Evolutionary conservation across 2,797 vertebrate genomes (phyloP).

Genomic region (Enteromius viviparus): DNA sequence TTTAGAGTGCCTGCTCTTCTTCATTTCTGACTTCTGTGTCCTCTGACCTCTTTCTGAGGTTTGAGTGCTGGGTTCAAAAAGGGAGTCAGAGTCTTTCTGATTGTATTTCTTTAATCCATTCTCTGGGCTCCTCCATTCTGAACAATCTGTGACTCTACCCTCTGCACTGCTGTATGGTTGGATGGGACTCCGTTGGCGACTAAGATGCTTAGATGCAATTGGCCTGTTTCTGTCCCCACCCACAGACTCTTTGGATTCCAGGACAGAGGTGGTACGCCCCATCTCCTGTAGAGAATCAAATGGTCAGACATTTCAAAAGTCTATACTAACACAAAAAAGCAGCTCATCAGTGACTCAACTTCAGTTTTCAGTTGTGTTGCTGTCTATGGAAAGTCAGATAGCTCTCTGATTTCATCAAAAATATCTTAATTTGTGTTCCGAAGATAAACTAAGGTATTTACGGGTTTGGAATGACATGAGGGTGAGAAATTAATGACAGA

Average conservation of each 20-base stretch:
- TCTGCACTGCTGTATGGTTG: slow-evolving; percentile 13
- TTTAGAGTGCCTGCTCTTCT: slow-evolving; percentile 69
- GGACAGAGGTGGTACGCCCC: slow-evolving; percentile 22
- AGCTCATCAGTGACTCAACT: neutral
- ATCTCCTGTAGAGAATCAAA: slow-evolving; percentile 52
- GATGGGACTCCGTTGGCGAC: slow-evolving; percentile 57
- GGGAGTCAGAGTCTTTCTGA: slow-evolving; percentile 30
- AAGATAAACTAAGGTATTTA: too few relatives aligned
- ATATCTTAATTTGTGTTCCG: too few relatives aligned
- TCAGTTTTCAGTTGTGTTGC: too few relatives aligned
- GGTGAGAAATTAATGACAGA: too few relatives aligned
- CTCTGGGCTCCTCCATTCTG: slow-evolving; percentile 21
- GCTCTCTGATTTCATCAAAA: too few relatives aligned
- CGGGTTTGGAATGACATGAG: too few relatives aligned
- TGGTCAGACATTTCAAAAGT: neutral
- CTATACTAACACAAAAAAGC: neutral
- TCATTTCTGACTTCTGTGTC: slow-evolving; percentile 64
- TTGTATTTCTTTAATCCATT: slow-evolving; percentile 33
- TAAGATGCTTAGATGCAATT: slow-evolving; percentile 38
- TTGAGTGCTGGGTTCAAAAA: slow-evolving; percentile 51
- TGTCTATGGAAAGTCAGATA: too few relatives aligned
- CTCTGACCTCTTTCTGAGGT: slow-evolving; percentile 48
- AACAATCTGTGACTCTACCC: slow-evolving; percentile 5
- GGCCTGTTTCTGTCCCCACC: slow-evolving; percentile 43
- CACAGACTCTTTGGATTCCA: slow-evolving; percentile 51